phyloP scores from a whole-genome alignment of 2,113 vertebrate species.

The Sebastes schlegelii region DNA sequence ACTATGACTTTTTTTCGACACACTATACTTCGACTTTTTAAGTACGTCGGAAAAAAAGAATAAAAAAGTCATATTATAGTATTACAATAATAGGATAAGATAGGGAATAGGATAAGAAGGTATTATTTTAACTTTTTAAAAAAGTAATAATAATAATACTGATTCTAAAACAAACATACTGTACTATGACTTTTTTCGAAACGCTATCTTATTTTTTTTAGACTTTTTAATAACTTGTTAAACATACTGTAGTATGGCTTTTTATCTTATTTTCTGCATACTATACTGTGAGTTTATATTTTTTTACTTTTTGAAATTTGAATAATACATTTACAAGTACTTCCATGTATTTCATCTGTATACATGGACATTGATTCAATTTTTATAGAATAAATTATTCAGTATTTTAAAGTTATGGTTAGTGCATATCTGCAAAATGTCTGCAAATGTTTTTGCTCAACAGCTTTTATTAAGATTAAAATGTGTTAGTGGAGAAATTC shows the following conservation, averaged over 20 bases:
- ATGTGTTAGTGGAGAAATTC: conserved; percentile 9
- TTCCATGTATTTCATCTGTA: conserved; percentile 22
- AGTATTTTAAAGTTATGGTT: conserved; percentile 11
- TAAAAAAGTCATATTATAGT: too few relatives aligned
- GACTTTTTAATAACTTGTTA: neutral
- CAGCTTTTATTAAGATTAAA: conserved; percentile 3
- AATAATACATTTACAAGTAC: conserved; percentile 44
- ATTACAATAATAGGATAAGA: too few relatives aligned
- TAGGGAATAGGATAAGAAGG: too few relatives aligned
- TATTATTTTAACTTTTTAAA: too few relatives aligned
- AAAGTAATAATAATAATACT: too few relatives aligned
- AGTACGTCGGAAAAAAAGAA: too few relatives aligned
- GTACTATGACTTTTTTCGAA: neutral
- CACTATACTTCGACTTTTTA: neutral
- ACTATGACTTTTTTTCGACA: too few relatives aligned
- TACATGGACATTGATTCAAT: conserved; percentile 48
- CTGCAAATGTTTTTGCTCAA: conserved; percentile 31
- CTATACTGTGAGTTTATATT: neutral
- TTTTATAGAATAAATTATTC: conserved; percentile 10
- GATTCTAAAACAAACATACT: too few relatives aligned
- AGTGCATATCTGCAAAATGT: conserved; percentile 65
- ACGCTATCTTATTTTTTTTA: neutral
- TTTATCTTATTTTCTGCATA: neutral
- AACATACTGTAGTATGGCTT: neutral
- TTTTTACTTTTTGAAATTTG: conserved; percentile 42